A percentile compares a stretch with the other conserved stretches of the same genome.
Conservation (phyloP, 2,888 invertebrate species). For the Spodoptera littoralis region DNA sequence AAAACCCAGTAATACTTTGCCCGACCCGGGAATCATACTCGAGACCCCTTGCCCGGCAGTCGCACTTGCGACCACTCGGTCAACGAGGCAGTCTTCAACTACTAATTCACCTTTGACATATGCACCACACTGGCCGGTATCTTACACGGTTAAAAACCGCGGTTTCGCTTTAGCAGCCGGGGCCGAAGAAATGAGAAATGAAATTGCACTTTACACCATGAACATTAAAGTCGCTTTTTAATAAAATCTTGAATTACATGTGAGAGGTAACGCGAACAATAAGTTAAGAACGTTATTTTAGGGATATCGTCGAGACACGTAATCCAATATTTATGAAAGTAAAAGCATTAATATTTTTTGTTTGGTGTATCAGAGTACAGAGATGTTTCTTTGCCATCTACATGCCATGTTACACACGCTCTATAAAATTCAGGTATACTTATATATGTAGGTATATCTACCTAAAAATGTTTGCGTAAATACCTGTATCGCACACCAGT, state of each 20-base stretch:
- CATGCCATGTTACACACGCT: conserved; percentile 10
- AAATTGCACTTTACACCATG: too few relatives aligned
- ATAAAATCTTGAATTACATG: conserved; percentile 27
- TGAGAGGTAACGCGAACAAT: conserved; percentile 9
- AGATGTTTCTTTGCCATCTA: conserved; percentile 29
- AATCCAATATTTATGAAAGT: conserved; percentile 42
- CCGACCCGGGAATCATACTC: too few relatives aligned
- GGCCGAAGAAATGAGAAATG: too few relatives aligned
- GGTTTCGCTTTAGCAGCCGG: too few relatives aligned
- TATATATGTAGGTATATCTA: neutral
- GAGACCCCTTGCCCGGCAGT: too few relatives aligned
- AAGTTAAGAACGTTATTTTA: conserved; percentile 23
- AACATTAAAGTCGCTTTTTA: conserved; percentile 17
- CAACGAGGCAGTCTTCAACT: too few relatives aligned
- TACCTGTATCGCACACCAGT: neutral
- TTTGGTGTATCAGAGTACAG: conserved; percentile 1
- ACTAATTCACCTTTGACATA: too few relatives aligned
- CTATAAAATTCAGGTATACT: conserved; percentile 8
- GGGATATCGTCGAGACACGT: conserved; percentile 10
- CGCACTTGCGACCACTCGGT: too few relatives aligned
- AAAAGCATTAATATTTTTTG: conserved; percentile 19
- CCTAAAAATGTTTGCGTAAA: conserved; percentile 2
- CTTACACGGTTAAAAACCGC: too few relatives aligned
- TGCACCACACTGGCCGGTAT: too few relatives aligned
- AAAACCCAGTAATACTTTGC: too few relatives aligned